Base-by-base conservation (phyloP, 2,113 vertebrate genomes). In the Diadophis punctatus region DNA sequence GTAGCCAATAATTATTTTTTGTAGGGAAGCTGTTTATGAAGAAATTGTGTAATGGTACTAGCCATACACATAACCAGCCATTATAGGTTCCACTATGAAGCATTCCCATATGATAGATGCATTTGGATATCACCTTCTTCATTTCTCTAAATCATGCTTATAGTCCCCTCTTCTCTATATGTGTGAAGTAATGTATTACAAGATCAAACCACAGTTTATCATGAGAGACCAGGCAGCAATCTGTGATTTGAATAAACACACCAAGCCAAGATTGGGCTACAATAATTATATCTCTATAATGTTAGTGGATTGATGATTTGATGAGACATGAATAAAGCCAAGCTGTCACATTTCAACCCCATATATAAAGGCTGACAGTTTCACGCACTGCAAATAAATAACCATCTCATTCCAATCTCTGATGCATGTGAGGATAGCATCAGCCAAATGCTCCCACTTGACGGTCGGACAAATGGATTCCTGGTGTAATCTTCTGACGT, bases 401-500 rank as follows among this genome's bases (percentile, higher is more conserved):
- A 55, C 52, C n/a, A 68, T 30, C 92, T 90, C 89, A 94, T 63
- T 86, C n/a, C 58, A 49, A 8, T 18, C 93, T 93, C 80, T 93
- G 14, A 6, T 56, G 52, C 52, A 49, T 51, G 49, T 58, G 52
- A 89, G 74, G 52, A 49, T 49, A 85, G 68, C 0, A 0, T 88
- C 74, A 89, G 85, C 84, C 93, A 94, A 87, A 1, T 87, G 7
- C 20, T 95, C 87, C 55, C 63, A 89, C 91, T 88, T 87, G 91
- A 80, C 60, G 20, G 91, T 87, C 92, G 93, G 60, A 91, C 91
- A 94, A 3, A 53, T 56, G 87, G 80, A 93, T 91, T 87, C 74
- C 55, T 0, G 6, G 87, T 86, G 91, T 74, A 92, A 85, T 88
- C 43, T 48, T 74, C 4, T 23, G 86, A 56, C 93, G 90, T 0